These are phyloP conservation scores for Heterotilapia buettikoferi DNA, from an alignment of 2,113 vertebrate genomes.

Conservation along the genomic window DNA sequence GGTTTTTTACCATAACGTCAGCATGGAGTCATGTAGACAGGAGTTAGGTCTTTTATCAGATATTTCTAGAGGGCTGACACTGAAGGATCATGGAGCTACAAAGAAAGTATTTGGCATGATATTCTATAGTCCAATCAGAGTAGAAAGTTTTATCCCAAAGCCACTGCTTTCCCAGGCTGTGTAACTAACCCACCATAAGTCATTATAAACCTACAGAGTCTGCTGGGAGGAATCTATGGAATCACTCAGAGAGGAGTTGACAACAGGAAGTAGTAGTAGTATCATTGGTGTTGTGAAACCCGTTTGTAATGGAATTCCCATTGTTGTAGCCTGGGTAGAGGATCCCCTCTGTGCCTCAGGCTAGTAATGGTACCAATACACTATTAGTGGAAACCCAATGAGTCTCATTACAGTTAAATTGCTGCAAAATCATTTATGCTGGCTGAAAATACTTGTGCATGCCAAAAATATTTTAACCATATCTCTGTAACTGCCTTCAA, in stretches of 20 bases:
- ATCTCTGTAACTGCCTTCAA: not conserved
- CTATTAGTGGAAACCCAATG: conserved; percentile 20
- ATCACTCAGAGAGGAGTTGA: conserved; percentile 39
- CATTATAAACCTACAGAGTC: conserved; percentile 30
- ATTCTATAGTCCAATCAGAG: conserved; percentile 42
- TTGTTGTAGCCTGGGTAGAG: conserved; percentile 54
- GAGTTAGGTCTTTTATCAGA: conserved; percentile 32
- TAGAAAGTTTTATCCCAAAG: conserved; percentile 32
- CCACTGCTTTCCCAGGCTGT: conserved; percentile 34
- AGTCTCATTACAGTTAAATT: not conserved
- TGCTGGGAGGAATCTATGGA: conserved; percentile 59
- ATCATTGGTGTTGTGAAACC: conserved; percentile 53
- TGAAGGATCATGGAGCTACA: conserved; percentile 35
- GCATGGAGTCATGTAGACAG: conserved; percentile 31
- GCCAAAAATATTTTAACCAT: not conserved
- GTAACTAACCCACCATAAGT: conserved; percentile 46
- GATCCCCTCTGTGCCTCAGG: conserved; percentile 54
- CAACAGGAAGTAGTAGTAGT: conserved; percentile 55
- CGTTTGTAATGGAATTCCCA: conserved; percentile 68
- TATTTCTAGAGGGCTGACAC: conserved; percentile 59
- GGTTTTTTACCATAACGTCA: conserved; percentile 18
- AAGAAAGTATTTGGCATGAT: conserved; percentile 48
- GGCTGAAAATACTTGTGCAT: not conserved
- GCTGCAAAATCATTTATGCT: not conserved
- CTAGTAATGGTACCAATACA: conserved; percentile 51